Evolutionary conservation across 2,888 invertebrate species (phyloP).

Genomic region (Catocala fraxini): DNA sequence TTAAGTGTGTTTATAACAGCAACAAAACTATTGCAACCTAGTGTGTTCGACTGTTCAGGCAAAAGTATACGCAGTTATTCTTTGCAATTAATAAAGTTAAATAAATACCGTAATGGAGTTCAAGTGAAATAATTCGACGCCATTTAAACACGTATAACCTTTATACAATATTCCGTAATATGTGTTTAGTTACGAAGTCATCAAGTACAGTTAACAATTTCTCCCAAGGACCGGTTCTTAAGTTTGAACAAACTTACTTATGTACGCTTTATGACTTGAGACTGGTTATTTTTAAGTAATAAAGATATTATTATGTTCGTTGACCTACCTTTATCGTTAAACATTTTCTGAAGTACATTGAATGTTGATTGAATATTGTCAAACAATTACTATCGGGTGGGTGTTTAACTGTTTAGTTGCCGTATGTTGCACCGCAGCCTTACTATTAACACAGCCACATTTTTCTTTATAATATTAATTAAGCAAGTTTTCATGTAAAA

Average conservation of each 20-base stretch:
- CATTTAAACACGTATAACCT: slow-evolving; percentile 30
- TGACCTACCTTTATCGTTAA: slow-evolving; percentile 38
- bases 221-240: slow-evolving; percentile 78
- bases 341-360: slow-evolving; percentile 13
- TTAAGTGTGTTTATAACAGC: too few relatives aligned
- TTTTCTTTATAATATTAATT: too few relatives aligned
- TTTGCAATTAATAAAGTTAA: too few relatives aligned
- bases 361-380: slow-evolving; percentile 17
- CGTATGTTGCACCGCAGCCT: too few relatives aligned
- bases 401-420: too few relatives aligned
- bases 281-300: slow-evolving; percentile 63
- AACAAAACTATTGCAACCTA: slow-evolving; percentile 7
- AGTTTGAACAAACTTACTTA: slow-evolving; percentile 77
- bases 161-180: slow-evolving; percentile 62
- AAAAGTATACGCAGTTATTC: too few relatives aligned
- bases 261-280: slow-evolving; percentile 72
- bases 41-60: slow-evolving; percentile 8
- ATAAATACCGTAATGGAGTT: too few relatives aligned
- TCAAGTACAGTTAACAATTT: slow-evolving; percentile 85
- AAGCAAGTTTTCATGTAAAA: too few relatives aligned
- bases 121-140: too few relatives aligned
- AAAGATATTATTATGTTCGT: slow-evolving; percentile 55
- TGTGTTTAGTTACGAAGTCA: slow-evolving; percentile 79
- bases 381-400: slow-evolving; percentile 2
- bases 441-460: too few relatives aligned